A percentile compares a stretch with the other conserved stretches of the same genome.
phyloP scores from a whole-genome alignment of 2,113 vertebrate genomes.

The Antennarius striatus region DNA sequence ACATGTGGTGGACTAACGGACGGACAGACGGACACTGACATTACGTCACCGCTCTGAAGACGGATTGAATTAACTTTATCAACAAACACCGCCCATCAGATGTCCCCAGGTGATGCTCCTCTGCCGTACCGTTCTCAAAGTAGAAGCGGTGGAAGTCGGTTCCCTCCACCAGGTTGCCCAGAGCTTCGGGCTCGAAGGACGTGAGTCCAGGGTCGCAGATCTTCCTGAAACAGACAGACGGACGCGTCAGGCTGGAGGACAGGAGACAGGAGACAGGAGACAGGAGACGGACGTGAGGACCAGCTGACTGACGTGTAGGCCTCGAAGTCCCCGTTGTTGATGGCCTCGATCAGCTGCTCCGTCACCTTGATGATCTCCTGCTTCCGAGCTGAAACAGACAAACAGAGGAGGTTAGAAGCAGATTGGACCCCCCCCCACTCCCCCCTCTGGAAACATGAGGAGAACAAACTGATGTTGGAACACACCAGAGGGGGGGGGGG shows the following conservation, averaged over 20 bases:
- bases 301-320: conserved; percentile 91
- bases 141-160: conserved; percentile 98
- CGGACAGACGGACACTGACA: too few relatives aligned
- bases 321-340: conserved; percentile 99
- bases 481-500: neutral
- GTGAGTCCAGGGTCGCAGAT: conserved; percentile 97
- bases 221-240: conserved; percentile 80
- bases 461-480: neutral
- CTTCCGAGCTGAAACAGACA: conserved; percentile 85
- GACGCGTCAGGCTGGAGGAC: neutral
- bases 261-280: neutral
- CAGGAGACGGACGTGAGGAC: neutral
- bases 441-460: neutral
- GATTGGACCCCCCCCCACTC: too few relatives aligned
- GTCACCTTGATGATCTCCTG: conserved; percentile 99
- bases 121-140: conserved; percentile 90
- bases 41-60: too few relatives aligned
- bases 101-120: too few relatives aligned
- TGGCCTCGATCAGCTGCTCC: conserved; percentile 96
- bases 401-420: neutral
- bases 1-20: too few relatives aligned
- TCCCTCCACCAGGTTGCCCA: conserved; percentile 97
- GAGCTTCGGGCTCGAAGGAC: conserved; percentile 94
- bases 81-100: too few relatives aligned
- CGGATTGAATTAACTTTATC: too few relatives aligned